A percentile compares a stretch with the other conserved stretches of the same genome.
phyloP scores from a whole-genome alignment of 2,113 vertebrate genomes.

The Channa maculata region DNA sequence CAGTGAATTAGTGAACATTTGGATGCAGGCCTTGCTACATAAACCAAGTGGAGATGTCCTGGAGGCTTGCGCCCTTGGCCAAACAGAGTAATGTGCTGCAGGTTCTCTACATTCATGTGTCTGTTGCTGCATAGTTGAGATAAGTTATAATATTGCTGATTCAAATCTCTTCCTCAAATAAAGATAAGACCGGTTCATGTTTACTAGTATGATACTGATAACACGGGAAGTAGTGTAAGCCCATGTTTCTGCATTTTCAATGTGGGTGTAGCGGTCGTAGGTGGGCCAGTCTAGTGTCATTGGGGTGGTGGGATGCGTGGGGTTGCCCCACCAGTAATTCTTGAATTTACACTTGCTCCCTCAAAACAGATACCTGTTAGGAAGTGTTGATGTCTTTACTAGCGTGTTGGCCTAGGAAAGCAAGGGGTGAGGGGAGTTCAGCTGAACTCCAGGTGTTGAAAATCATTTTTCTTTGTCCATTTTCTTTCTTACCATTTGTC shows the following conservation, averaged over 20 bases:
- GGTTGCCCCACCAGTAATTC: background rate
- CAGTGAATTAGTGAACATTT: background rate
- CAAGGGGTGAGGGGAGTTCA: background rate
- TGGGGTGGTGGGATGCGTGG: no score
- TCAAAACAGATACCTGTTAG: background rate
- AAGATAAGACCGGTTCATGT: background rate
- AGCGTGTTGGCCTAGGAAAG: background rate
- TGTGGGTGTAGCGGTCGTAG: background rate
- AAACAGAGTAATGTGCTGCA: background rate
- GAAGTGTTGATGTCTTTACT: background rate
- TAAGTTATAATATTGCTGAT: background rate
- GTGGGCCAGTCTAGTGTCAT: background rate
- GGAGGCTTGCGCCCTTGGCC: constrained; percentile 5
- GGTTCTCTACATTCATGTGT: background rate
- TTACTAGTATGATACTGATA: constrained; percentile 8
- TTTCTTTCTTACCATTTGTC: no score
- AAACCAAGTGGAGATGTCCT: constrained; percentile 17
- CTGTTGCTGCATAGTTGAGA: background rate
- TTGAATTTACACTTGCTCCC: background rate
- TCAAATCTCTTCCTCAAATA: background rate
- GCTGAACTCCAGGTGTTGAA: background rate
- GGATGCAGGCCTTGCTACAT: constrained; percentile 10
- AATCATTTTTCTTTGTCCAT: no score
- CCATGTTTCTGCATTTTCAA: background rate
- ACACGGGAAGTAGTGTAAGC: background rate